Conservation (phyloP, 2,888 invertebrate genomes). For the Cosmia pyralina region DNA sequence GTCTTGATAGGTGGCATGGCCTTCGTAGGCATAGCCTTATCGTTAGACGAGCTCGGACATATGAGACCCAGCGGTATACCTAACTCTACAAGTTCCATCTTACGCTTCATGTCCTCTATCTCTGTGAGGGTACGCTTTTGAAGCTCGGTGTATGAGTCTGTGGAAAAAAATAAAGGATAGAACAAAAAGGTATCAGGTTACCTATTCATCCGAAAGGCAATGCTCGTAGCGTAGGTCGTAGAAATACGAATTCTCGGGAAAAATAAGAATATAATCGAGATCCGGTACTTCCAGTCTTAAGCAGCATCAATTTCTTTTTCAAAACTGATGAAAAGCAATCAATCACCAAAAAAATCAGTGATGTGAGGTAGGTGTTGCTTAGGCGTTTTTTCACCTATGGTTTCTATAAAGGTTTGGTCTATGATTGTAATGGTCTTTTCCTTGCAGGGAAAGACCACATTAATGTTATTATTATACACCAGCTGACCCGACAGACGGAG, state of each 20-base stretch:
- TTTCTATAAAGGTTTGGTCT: too few relatives aligned
- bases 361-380: too few relatives aligned
- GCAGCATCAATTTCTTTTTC: background rate
- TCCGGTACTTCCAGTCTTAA: too few relatives aligned
- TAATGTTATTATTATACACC: background rate
- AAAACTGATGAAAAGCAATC: too few relatives aligned
- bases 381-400: too few relatives aligned
- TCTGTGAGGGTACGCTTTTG: slow-evolving; percentile 82
- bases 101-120: slow-evolving; percentile 87
- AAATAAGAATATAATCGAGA: background rate
- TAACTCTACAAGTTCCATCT: slow-evolving; percentile 86
- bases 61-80: slow-evolving; percentile 87
- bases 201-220: background rate
- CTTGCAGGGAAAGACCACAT: background rate
- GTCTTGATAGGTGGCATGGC: slow-evolving; percentile 88
- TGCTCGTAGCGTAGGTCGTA: too few relatives aligned
- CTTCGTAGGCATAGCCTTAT: slow-evolving; percentile 87
- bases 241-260: background rate
- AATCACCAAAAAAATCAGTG: background rate
- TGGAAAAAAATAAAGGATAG: background rate
- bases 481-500: too few relatives aligned
- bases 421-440: background rate
- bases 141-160: slow-evolving; percentile 73
- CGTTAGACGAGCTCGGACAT: slow-evolving; percentile 80
- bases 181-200: background rate